A percentile compares a stretch with the other conserved stretches of the same genome.
These are phyloP conservation scores for Drosophila orena DNA, from an alignment of 1,140 invertebrate genomes.

Conservation along the genomic window DNA sequence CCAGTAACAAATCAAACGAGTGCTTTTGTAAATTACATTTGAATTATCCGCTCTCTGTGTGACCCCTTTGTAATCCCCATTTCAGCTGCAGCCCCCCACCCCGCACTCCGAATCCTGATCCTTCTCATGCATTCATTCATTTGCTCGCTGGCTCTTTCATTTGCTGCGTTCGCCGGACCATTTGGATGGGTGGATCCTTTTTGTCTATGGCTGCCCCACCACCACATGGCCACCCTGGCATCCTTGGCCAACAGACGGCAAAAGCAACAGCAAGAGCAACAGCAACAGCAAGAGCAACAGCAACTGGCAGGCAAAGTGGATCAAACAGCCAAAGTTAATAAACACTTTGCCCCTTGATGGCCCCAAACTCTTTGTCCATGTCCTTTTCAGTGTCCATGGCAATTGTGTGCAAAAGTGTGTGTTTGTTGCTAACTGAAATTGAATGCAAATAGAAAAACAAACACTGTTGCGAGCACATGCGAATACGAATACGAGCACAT, in stretches of 20 bases:
- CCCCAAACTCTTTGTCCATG: constrained; percentile 17
- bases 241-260: constrained; percentile 50
- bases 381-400: constrained; percentile 66
- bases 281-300: too few species aligned
- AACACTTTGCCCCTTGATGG: constrained; percentile 64
- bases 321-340: constrained; percentile 83
- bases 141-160: constrained; percentile 31
- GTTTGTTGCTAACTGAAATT: constrained; percentile 76
- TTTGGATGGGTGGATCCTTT: constrained; percentile 32
- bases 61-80: neutral
- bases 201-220: constrained; percentile 50
- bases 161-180: constrained; percentile 22
- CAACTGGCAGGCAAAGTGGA: constrained; percentile 62
- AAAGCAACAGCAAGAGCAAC: constrained; percentile 12
- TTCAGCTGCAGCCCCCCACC: constrained; percentile 1
- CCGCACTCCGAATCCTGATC: neutral
- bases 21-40: constrained; percentile 82
- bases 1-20: constrained; percentile 80
- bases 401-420: constrained; percentile 65
- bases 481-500: constrained; percentile 5
- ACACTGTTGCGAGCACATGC: constrained; percentile 21
- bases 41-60: constrained; percentile 66
- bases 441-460: constrained; percentile 80
- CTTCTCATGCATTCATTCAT: constrained; percentile 48
- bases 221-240: constrained; percentile 50